Base-by-base conservation (phyloP, 2,113 vertebrate species). In the Rhea pennata region DNA sequence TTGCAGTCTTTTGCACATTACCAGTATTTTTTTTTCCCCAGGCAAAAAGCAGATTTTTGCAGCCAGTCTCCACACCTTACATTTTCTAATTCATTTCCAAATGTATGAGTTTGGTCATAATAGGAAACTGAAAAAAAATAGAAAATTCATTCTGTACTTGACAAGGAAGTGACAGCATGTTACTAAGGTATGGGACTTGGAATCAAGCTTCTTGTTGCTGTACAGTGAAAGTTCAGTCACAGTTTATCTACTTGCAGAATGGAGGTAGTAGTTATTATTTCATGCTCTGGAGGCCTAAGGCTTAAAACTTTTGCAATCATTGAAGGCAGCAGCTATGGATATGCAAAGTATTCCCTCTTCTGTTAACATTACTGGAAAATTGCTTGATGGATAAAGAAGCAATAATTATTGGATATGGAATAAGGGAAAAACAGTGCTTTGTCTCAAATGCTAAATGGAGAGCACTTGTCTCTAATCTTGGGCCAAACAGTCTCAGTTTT, bases 11-110 rank as follows among this genome's bases (percentile, higher is more conserved):
- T 12, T 42, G 64, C 64, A 85, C 3, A 6, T 73, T 96, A 88
- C 94, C 92, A 96, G 67, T 76, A 77, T 29, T 95, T 92, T 93
- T 93, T 87, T 87, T 84, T 96, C 94, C 94, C 92, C 89, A 91
- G 81, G 91, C 91, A 92, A 76, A 79, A 91, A 95, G 64, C 15
- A 80, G 64, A 87, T 91, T 95, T 95, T 92, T 67, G 87, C 94
- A 89, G 91, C 91, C 94, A 87, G 84, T 59, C 88, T 92, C 91
- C 84, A 92, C 87, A 92, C 92, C 89, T 93, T 87, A 67, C 58
- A 64, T 94, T 89, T 92, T 89, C 78, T 91, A 50, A 77, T 95
- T 93, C 23, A 69, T 89, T 96, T 95, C 91, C 77, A 82, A 84
- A 42, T 31, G 36, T 56, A 73, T 29, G 81, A 82, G 87, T 92